Evolutionary conservation across 2,113 vertebrate genomes (phyloP).

Genomic region (Onychostoma macrolepis): DNA sequence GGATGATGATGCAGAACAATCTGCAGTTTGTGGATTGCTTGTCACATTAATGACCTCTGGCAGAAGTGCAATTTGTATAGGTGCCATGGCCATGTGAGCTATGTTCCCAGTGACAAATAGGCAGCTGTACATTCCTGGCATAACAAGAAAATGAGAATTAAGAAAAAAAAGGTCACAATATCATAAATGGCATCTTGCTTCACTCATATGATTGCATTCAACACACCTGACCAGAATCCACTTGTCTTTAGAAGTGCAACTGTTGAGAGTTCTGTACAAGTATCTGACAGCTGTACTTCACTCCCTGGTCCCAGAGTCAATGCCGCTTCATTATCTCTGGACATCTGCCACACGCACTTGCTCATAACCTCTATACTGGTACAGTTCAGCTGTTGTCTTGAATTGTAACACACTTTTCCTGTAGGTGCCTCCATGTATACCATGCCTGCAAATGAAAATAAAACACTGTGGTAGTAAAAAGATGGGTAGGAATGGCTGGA

Average conservation of each 20-base stretch:
- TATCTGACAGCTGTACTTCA: constrained; percentile 14
- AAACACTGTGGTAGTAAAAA: not conserved
- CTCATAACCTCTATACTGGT: fast-evolving
- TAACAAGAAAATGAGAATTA: not conserved
- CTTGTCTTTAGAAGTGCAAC: constrained; percentile 53
- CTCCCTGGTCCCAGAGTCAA: constrained; percentile 44
- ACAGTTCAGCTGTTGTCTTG: constrained; percentile 44
- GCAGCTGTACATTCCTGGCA: constrained; percentile 68
- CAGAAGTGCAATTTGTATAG: constrained; percentile 60
- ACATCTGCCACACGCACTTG: constrained; percentile 42
- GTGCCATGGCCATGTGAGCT: constrained; percentile 52
- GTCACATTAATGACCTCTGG: constrained; percentile 64
- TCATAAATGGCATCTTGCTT: not conserved
- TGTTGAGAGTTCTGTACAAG: constrained; percentile 31
- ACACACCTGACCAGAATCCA: constrained; percentile 64
- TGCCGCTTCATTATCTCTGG: not conserved
- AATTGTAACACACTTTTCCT: constrained; percentile 31
- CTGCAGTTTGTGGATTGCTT: constrained; percentile 34
- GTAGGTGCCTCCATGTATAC: constrained; percentile 49
- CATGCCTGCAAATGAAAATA: constrained; percentile 60
- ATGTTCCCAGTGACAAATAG: constrained; percentile 59
- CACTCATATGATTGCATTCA: not conserved
- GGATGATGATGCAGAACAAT: not conserved
- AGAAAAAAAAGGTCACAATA: not conserved
- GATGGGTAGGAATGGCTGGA: not conserved